Evolutionary conservation across 2,888 invertebrate genomes (phyloP).

Genomic region (Aproaerema taeniolella): DNA sequence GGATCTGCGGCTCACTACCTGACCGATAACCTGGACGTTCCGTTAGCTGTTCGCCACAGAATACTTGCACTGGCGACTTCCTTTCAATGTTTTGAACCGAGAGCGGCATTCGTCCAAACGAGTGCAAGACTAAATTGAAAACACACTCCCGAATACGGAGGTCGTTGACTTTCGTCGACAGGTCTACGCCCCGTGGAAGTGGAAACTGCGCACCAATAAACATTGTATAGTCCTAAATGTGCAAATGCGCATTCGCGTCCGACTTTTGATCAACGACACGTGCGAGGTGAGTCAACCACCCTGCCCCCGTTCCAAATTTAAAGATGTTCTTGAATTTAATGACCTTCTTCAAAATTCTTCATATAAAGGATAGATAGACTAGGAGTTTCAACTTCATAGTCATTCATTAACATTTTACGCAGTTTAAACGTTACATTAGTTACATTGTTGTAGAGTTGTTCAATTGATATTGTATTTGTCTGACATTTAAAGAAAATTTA

Average conservation of each 20-base stretch:
- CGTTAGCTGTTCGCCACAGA: slow-evolving; percentile 28
- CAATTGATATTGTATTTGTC: too few relatives aligned
- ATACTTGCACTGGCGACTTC: slow-evolving; percentile 1
- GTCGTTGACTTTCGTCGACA: slow-evolving; percentile 24
- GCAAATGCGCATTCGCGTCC: slow-evolving; percentile 16
- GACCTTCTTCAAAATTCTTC: too few relatives aligned
- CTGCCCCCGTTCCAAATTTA: slow-evolving; percentile 44
- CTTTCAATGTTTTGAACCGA: too few relatives aligned
- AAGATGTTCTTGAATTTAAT: too few relatives aligned
- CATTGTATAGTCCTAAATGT: slow-evolving; percentile 6
- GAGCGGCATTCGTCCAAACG: too few relatives aligned
- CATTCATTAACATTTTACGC: too few relatives aligned
- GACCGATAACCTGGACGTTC: slow-evolving; percentile 33
- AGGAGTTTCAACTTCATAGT: too few relatives aligned
- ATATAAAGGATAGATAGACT: too few relatives aligned
- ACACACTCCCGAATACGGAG: slow-evolving; percentile 8
- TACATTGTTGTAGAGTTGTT: too few relatives aligned
- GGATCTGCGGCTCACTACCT: slow-evolving; percentile 43
- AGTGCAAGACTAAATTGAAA: too few relatives aligned
- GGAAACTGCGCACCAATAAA: slow-evolving; percentile 21
- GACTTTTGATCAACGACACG: slow-evolving; percentile 40
- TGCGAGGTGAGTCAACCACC: slow-evolving; percentile 46
- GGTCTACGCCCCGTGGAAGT: slow-evolving; percentile 23
- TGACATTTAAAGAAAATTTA: too few relatives aligned
- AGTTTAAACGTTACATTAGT: too few relatives aligned